These are phyloP conservation scores for Frankliniella intonsa DNA, from an alignment of 2,888 invertebrate species.

Conservation along the genomic window DNA sequence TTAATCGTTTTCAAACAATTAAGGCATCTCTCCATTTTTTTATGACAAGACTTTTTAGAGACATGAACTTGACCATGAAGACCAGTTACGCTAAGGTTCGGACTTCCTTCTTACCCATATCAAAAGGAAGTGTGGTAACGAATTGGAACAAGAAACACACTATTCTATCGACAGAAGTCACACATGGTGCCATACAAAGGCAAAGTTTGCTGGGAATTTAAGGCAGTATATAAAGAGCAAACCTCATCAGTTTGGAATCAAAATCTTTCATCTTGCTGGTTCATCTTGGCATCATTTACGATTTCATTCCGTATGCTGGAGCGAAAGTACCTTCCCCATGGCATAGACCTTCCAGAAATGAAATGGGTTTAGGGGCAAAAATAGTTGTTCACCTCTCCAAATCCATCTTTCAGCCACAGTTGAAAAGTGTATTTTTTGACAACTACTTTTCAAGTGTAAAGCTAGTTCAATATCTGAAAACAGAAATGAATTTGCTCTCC, in stretches of 20 bases:
- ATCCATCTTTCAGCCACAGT: conserved; percentile 25
- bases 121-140: neutral
- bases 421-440: conserved; percentile 36
- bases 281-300: conserved; percentile 37
- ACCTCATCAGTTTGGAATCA: conserved; percentile 38
- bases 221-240: conserved; percentile 39
- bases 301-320: conserved; percentile 39
- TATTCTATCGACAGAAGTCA: conserved; percentile 34
- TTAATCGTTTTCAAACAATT: neutral
- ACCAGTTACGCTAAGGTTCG: neutral
- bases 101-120: neutral
- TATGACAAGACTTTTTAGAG: neutral
- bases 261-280: conserved; percentile 38
- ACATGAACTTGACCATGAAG: neutral
- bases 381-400: conserved; percentile 35
- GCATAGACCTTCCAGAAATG: conserved; percentile 24
- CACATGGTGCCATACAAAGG: conserved; percentile 40
- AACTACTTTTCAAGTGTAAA: conserved; percentile 31
- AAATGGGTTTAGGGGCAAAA: conserved; percentile 35
- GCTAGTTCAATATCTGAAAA: neutral
- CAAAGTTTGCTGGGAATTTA: conserved; percentile 35
- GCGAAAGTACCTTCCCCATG: conserved; percentile 35
- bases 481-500: neutral
- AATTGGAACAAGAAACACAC: neutral
- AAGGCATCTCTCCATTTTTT: neutral